Evolutionary conservation across 2,113 vertebrate genomes (phyloP), one percentile per base, ranked within the genome.

Genomic region (Probosciger aterrimus): DNA sequence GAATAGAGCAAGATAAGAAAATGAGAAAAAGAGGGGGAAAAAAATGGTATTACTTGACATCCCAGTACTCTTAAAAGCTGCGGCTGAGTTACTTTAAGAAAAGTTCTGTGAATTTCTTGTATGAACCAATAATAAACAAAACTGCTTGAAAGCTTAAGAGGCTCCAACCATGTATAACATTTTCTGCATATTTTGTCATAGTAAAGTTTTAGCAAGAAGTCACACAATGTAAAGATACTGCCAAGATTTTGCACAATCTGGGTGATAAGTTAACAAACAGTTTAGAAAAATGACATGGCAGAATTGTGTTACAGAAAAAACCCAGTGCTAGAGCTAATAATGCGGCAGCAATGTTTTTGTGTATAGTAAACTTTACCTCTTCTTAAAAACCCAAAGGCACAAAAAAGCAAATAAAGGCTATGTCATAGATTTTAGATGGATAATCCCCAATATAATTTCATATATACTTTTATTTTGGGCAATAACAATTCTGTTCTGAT

Each of bases 341-440:
- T 0, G 0, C 71, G n/a, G 7, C 23, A 65, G 9, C 0, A 1
- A 5, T 55, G 8, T 50, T 92, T 74, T n/a, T 37, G 2, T 37
- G 8, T 35, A 4, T n/a, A 41, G 60, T 50, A 55, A 67, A 71
- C 53, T 33, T 15, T 18, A 14, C 43, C 2, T 49, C 6, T 68
- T 80, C 20, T 63, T 81, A 50, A 71, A 77, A 82, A 50, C 15
- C 0, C 10, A 10, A 20, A 78, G 31, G 5, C 11, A 25, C 65
- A 31, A 75, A 69, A 63, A 79, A 18, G 15, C 6, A 50, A 63
- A 27, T 27, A 16, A 71, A 55, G 43, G 33, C 33, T 50, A 33
- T 57, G 59, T 25, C 31, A 46, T 7, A 41, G 24, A 37, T 67
- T 70, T 68, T 49, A 50, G 24, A 18, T n/a, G 49, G n/a, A 9